Percentiles rank a stretch among this genome's conserved stretches.
phyloP scores from a whole-genome alignment of 2,113 vertebrate species.

The Tachuris rubrigastra region DNA sequence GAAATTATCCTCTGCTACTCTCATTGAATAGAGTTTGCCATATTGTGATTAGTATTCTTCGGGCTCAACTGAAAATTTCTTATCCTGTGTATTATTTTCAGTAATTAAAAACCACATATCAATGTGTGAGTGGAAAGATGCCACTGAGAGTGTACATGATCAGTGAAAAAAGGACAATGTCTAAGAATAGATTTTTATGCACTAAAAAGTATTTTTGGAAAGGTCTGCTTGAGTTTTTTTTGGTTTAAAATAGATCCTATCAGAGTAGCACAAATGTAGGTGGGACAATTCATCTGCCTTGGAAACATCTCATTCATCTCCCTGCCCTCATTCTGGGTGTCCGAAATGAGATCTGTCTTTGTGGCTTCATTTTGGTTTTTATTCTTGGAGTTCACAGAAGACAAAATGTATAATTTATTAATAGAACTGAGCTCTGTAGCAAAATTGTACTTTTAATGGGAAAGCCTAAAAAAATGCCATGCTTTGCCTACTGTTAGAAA shows the following conservation, averaged over 20 bases:
- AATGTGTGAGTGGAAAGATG: background rate
- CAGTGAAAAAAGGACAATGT: background rate
- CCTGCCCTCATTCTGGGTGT: background rate
- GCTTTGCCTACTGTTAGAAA: background rate
- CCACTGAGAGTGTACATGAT: background rate
- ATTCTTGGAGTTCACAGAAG: background rate
- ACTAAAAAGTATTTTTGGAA: constrained; percentile 38
- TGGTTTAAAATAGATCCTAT: constrained; percentile 14
- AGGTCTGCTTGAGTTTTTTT: background rate
- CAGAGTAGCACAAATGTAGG: background rate
- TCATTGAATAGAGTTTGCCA: background rate
- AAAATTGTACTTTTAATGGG: background rate
- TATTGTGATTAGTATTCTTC: background rate
- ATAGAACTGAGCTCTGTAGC: background rate
- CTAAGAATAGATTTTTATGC: constrained; percentile 11
- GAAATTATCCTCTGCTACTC: background rate
- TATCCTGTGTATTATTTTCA: background rate
- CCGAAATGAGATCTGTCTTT: background rate
- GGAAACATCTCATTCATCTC: background rate
- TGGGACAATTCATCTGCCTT: constrained; percentile 3
- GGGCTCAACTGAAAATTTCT: background rate
- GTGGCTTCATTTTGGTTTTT: background rate
- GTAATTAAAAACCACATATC: background rate
- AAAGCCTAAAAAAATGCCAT: background rate
- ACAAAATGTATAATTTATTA: constrained; percentile 3